A percentile compares a stretch with the other conserved stretches of the same genome.
Conservation (phyloP, 2,888 invertebrate species). For the Cataglyphis livida region DNA sequence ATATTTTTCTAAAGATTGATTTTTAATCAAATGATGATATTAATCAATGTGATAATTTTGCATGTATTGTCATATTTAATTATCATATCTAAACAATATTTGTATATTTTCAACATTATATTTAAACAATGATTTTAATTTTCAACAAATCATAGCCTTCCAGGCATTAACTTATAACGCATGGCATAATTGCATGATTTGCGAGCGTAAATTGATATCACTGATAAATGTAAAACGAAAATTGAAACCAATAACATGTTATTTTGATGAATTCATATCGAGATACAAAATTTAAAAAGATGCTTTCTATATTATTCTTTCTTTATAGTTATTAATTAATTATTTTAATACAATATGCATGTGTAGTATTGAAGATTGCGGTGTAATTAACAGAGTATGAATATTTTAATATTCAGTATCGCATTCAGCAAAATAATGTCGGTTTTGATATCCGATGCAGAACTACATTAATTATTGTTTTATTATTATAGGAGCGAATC, state of each 20-base stretch:
- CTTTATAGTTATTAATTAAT: slow-evolving; percentile 1
- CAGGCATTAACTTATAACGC: neutral
- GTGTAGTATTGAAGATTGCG: neutral
- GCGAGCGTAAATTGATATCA: neutral
- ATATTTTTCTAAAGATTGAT: neutral
- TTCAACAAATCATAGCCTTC: neutral
- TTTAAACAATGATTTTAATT: neutral
- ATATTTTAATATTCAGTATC: neutral
- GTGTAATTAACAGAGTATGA: slow-evolving; percentile 9
- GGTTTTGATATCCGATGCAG: neutral
- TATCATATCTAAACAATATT: neutral
- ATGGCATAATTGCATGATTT: neutral
- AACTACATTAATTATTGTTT: slow-evolving; percentile 12
- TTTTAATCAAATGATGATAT: neutral
- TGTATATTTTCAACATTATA: no score
- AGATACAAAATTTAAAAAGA: neutral
- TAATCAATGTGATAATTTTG: neutral
- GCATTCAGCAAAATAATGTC: neutral
- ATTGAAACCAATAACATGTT: slow-evolving; percentile 5
- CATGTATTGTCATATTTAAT: neutral
- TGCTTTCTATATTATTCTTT: neutral
- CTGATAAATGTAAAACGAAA: neutral
- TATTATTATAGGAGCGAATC: slow-evolving; percentile 6
- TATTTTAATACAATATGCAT: neutral
- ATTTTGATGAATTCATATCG: slow-evolving; percentile 35